phyloP scores from a whole-genome alignment of 2,113 vertebrate species.

The Siniperca knerii region DNA sequence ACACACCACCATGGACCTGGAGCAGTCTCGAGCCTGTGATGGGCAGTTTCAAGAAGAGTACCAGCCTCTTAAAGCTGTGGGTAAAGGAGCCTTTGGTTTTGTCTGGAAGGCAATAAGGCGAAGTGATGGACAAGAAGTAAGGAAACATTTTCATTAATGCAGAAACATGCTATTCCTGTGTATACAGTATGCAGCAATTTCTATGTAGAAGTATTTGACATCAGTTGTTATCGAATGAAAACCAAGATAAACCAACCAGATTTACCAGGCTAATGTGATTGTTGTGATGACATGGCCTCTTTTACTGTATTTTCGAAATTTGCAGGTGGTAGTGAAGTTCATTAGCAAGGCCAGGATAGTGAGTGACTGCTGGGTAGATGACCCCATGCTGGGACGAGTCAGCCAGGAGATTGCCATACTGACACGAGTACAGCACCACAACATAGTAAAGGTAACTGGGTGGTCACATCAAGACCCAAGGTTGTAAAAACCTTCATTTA shows the following conservation, averaged over 20 bases:
- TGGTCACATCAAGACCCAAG: background rate
- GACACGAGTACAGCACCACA: slow-evolving; percentile 88
- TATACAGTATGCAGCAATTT: background rate
- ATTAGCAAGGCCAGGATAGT: slow-evolving; percentile 92
- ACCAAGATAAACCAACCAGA: background rate
- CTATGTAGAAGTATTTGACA: background rate
- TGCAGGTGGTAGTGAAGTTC: slow-evolving; percentile 93
- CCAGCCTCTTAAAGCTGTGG: slow-evolving; percentile 85
- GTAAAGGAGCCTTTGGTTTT: slow-evolving; percentile 94
- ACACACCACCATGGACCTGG: slow-evolving; percentile 83
- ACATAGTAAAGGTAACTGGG: slow-evolving; percentile 89
- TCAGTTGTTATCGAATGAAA: background rate
- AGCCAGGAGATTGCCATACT: slow-evolving; percentile 93
- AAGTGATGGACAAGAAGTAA: slow-evolving; percentile 87
- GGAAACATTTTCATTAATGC: background rate
- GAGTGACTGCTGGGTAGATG: slow-evolving; percentile 92
- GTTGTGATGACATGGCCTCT: background rate
- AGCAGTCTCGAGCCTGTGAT: slow-evolving; percentile 88
- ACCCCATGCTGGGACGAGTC: slow-evolving; percentile 89
- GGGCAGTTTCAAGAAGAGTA: slow-evolving; percentile 90
- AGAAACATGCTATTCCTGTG: background rate
- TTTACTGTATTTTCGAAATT: slow-evolving; percentile 33
- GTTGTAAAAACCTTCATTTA: background rate
- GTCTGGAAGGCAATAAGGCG: slow-evolving; percentile 90
- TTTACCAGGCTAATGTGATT: background rate